Base-by-base conservation (phyloP, 2,888 invertebrate genomes). In the Tenodera sinensis region DNA sequence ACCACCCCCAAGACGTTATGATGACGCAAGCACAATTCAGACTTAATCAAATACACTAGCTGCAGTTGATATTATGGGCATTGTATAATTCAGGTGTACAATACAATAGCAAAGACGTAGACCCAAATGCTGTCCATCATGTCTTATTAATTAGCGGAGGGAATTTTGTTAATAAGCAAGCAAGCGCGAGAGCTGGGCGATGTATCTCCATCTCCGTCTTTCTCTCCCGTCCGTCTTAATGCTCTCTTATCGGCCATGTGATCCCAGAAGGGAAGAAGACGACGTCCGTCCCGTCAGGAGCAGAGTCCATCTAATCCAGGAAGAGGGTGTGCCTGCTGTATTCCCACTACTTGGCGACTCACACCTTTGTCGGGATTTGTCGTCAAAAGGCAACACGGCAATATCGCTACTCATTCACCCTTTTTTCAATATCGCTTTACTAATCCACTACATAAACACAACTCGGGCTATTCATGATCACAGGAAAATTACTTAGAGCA, bases 21-120 rank as follows among this genome's bases (percentile, higher is more conserved):
- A 82, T 87, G 87, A 87, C 87, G 87, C 87, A 87, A 87, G 87
- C 87, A 87, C 87, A 87, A 71, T 87, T 87, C 87, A 87, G 87
- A 87, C 82, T 87, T 87, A 87, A 87, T 87, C 87, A 87, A 87
- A 87, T 87, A 87, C 87, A 87, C 87, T 30, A 87, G 85, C 83
- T 87, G 83, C 87, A 87, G 87, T 83, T 87, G 87, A 87, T 87
- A 87, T 83, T 87, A 87, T 87, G 87, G 87, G 34, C 87, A 87
- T 87, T 87, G 87, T 87, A 87, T 87, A 82, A 87, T 87, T 87
- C 87, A 87, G 87, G 87, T 87, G 83, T 30, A 27, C 34, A 28
- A 87, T 83, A 87, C 87, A 87, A 87, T 87, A 34, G 87, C 87
- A 83, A 87, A 87, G 87, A 87, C 87, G 87, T 54, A 85, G 34